phyloP scores from a whole-genome alignment of 2,113 vertebrate species.

The Eleginops maclovinus region DNA sequence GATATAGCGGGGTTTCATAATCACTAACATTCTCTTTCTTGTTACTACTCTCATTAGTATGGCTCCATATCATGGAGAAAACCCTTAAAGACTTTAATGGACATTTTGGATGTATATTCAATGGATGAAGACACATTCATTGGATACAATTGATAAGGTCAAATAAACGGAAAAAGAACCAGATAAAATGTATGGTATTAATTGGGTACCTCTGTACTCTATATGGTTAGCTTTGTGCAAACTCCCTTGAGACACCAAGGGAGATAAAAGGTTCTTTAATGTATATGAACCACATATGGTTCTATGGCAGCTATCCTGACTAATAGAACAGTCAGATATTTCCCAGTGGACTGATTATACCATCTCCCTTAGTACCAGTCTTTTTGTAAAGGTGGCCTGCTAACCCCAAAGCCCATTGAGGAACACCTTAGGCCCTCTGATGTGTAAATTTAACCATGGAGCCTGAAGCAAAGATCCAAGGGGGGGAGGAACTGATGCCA shows the following conservation, averaged over 20 bases:
- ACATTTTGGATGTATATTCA: constrained; percentile 9
- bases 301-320: constrained; percentile 25
- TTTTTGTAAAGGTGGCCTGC: constrained; percentile 38
- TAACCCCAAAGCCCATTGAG: constrained; percentile 25
- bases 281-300: constrained; percentile 60
- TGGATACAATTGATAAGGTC: not conserved
- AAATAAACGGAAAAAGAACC: constrained; percentile 13
- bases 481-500: constrained; percentile 9
- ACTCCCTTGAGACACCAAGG: constrained; percentile 32
- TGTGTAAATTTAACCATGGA: constrained; percentile 50
- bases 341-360: constrained; percentile 66
- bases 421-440: constrained; percentile 53
- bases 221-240: constrained; percentile 42
- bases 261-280: constrained; percentile 71
- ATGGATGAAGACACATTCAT: not conserved
- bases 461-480: constrained; percentile 46
- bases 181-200: constrained; percentile 31
- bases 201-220: constrained; percentile 38
- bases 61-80: constrained; percentile 22
- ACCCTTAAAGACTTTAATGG: constrained; percentile 38
- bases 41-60: constrained; percentile 37
- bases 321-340: constrained; percentile 44
- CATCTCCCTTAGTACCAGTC: constrained; percentile 21
- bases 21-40: constrained; percentile 19
- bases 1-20: constrained; percentile 6